phyloP scores from a whole-genome alignment of 2,113 vertebrate genomes.

The Tringa solitaria region DNA sequence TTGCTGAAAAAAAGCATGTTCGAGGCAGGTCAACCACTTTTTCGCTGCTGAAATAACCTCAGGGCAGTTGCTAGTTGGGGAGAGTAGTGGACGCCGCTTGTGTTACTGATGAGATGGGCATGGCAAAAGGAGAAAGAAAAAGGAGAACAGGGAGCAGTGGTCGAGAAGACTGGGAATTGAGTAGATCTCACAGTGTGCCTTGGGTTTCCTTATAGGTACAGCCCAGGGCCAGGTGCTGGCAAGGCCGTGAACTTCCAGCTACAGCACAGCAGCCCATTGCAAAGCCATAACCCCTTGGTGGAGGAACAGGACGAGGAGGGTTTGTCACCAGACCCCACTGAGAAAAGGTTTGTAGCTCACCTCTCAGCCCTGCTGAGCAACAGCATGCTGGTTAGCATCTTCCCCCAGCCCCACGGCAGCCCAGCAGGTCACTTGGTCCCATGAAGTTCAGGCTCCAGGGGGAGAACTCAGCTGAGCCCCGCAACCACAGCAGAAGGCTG shows the following conservation, averaged over 20 bases:
- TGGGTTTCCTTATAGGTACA: slow-evolving; percentile 20
- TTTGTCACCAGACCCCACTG: slow-evolving; percentile 36
- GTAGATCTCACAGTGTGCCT: neutral
- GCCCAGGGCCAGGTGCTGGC: neutral
- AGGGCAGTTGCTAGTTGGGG: neutral
- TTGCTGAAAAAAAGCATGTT: neutral
- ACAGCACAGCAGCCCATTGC: neutral
- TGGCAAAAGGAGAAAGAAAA: neutral
- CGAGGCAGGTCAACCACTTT: neutral
- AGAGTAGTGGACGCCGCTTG: neutral
- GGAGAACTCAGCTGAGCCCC: neutral
- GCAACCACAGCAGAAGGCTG: neutral
- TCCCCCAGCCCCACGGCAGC: neutral
- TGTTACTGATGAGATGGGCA: neutral
- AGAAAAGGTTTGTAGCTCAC: slow-evolving; percentile 62
- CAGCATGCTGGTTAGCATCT: rapidly evolving
- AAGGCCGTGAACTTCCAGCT: slow-evolving; percentile 21
- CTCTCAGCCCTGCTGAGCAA: neutral
- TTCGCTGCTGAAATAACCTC: neutral
- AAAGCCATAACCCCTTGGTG: neutral
- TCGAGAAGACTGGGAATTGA: neutral
- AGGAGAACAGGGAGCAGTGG: neutral
- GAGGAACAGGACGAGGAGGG: neutral
- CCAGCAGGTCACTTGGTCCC: neutral
- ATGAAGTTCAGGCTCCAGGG: neutral